Evolutionary conservation across 1,140 invertebrate species (phyloP).

Genomic region (Diploscapter pachys): DNA sequence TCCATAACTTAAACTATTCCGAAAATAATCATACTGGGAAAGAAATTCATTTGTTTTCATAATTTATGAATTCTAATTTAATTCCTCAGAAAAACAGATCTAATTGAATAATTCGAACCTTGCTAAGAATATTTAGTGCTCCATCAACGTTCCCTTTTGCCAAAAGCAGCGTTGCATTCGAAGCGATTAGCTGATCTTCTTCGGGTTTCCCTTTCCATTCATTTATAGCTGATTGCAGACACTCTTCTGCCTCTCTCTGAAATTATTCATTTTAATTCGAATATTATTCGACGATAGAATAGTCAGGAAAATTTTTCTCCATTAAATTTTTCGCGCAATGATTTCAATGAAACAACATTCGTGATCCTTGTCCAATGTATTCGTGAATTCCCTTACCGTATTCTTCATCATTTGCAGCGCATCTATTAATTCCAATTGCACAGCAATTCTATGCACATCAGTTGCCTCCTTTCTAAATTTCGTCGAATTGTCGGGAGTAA

Average conservation of each 20-base stretch:
- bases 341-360: too few species aligned
- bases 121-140: conserved; percentile 75
- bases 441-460: conserved; percentile 75
- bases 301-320: too few species aligned
- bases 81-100: too few species aligned
- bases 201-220: conserved; percentile 75
- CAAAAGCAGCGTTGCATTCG: conserved; percentile 78
- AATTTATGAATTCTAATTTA: too few species aligned
- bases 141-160: conserved; percentile 75
- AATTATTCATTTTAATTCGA: conserved; percentile 1
- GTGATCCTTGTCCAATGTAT: neutral
- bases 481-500: too few species aligned
- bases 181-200: conserved; percentile 76
- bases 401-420: conserved; percentile 71
- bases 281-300: too few species aligned
- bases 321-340: too few species aligned
- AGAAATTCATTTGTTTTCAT: too few species aligned
- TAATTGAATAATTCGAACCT: conserved; percentile 64
- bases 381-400: conserved; percentile 60
- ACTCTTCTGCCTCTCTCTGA: conserved; percentile 72
- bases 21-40: too few species aligned
- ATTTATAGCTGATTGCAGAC: conserved; percentile 78
- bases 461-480: conserved; percentile 54
- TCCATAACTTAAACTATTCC: too few species aligned
- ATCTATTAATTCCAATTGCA: conserved; percentile 82